Evolutionary conservation across 2,797 vertebrate species (phyloP), one percentile per base, ranked within the genome.

Genomic region (Pseudochirops cupreus): DNA sequence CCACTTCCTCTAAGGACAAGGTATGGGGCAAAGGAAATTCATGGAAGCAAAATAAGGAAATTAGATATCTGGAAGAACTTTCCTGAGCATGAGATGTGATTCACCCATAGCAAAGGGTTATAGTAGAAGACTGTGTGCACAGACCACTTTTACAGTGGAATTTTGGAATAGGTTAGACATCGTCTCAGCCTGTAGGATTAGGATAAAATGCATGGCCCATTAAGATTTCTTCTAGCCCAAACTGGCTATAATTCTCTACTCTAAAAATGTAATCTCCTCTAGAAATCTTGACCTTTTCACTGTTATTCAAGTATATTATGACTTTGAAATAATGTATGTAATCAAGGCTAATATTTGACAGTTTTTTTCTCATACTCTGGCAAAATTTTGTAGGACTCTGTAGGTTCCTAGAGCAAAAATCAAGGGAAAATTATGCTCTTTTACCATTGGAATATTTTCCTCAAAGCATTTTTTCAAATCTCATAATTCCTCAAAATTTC

Each of bases 401-500:
- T 31, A 18, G 90, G 91, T 1, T 82, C 26, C 10, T 87, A n/a
- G 18, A 93, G 14, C 0, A 93, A 94, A 10, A 90, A 28, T 54
- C 94, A 92, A 94, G 21, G 55, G 54, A 21, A 54, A 89, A 94
- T 82, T 92, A 95, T 7, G 55, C 11, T 89, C 53, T 4, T 1
- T 10, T 95, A 82, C 56, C 0, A 50, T 0, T 82, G 10, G 21
- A n/a, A 57, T 16, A n/a, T 95, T 58, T 94, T 52, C 39, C 59
- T 92, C 16, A 28, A 93, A 87, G 13, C 50, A 93, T n/a, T 2
- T 91, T 92, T n/a, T 67, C 87, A 29, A 91, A 92, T 90, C 39
- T 95, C 39, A 95, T 31, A n/a, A 50, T 94, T 54, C 94, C 56
- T 93, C 94, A 95, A 93, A 94, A 95, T 24, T 56, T 67, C 33